Evolutionary conservation across 2,797 vertebrate genomes (phyloP).

Genomic region (Champsocephalus esox): DNA sequence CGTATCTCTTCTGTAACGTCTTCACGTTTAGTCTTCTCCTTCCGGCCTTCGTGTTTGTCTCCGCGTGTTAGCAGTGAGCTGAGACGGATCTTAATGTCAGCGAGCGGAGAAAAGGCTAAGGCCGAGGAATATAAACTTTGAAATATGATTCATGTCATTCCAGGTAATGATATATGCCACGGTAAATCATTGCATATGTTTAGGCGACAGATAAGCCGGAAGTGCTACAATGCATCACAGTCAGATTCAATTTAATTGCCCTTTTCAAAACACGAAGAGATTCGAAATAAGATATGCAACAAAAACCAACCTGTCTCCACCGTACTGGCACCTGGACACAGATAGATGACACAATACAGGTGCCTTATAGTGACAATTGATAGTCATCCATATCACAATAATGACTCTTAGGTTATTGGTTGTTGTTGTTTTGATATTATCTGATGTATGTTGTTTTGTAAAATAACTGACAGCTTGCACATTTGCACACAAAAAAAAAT

Average conservation of each 20-base stretch:
- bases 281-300: constrained; percentile 29
- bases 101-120: constrained; percentile 19
- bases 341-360: constrained; percentile 12
- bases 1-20: constrained; percentile 37
- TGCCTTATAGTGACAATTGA: background rate
- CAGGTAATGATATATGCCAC: constrained; percentile 31
- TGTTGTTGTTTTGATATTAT: background rate
- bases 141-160: constrained; percentile 43
- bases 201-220: constrained; percentile 31
- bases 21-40: constrained; percentile 22
- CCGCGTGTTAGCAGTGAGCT: constrained; percentile 45
- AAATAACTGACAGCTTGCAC: background rate
- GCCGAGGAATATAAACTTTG: constrained; percentile 6
- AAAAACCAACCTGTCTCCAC: background rate
- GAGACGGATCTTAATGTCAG: constrained; percentile 58
- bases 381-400: background rate
- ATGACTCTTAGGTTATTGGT: background rate
- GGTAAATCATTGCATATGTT: constrained; percentile 2
- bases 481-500: background rate
- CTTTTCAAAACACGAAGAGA: constrained; percentile 22
- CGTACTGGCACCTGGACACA: constrained; percentile 10
- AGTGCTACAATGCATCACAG: constrained; percentile 14
- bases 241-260: constrained; percentile 19
- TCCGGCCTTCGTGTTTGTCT: constrained; percentile 11
- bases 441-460: background rate